Percentiles rank a stretch among this genome's conserved stretches.
Evolutionary conservation across 2,797 vertebrate genomes (phyloP).

Genomic region (Poeciliopsis gracilis): DNA sequence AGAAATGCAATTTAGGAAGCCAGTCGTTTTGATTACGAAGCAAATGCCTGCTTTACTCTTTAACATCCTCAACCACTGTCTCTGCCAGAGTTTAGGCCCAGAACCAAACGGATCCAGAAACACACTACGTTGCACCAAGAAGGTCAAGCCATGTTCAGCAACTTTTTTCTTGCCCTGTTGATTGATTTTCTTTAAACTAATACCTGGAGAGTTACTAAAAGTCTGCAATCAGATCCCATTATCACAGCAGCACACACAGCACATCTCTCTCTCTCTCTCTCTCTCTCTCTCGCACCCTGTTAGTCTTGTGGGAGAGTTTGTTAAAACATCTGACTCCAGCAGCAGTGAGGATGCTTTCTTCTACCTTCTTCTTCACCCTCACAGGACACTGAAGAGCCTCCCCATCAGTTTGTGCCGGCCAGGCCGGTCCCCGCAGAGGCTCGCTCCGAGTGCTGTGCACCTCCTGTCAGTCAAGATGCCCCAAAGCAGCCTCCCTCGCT

Average conservation of each 20-base stretch:
- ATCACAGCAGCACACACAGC: constrained; percentile 24
- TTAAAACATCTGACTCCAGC: constrained; percentile 49
- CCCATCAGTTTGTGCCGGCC: constrained; percentile 39
- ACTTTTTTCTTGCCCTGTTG: constrained; percentile 49
- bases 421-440: constrained; percentile 56
- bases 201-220: constrained; percentile 20
- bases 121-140: constrained; percentile 36
- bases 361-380: constrained; percentile 20
- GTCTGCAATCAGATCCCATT: constrained; percentile 35
- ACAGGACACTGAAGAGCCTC: constrained; percentile 33
- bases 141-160: constrained; percentile 53
- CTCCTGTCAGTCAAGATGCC: constrained; percentile 81
- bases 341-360: constrained; percentile 33
- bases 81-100: constrained; percentile 54
- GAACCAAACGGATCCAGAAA: constrained; percentile 36
- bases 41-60: constrained; percentile 75
- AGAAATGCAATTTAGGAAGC: constrained; percentile 80
- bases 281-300: constrained; percentile 17
- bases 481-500: constrained; percentile 74
- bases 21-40: constrained; percentile 77
- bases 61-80: constrained; percentile 69
- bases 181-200: constrained; percentile 38
- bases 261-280: constrained; percentile 20
- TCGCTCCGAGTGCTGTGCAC: constrained; percentile 49
- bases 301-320: constrained; percentile 28